phyloP scores from a whole-genome alignment of 2,797 vertebrate genomes.

The Iguana delicatissima region DNA sequence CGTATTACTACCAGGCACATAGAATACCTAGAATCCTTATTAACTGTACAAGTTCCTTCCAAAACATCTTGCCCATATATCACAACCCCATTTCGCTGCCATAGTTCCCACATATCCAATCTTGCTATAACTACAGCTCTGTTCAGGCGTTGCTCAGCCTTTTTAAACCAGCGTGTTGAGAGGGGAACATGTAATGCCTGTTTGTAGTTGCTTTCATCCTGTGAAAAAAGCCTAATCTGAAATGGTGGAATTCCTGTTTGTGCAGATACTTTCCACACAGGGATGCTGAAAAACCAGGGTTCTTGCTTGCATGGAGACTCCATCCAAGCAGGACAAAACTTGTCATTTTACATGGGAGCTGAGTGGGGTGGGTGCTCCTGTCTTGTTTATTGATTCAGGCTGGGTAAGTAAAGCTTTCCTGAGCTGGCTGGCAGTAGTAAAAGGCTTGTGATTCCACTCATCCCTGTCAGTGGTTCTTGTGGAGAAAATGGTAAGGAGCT shows the following conservation, averaged over 20 bases:
- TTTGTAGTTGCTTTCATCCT: too few relatives aligned
- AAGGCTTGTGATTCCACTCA: neutral
- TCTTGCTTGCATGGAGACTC: neutral
- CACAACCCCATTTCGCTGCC: neutral
- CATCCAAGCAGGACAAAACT: neutral
- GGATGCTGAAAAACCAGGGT: too few relatives aligned
- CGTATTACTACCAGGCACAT: neutral
- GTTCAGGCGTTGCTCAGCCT: too few relatives aligned
- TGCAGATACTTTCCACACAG: too few relatives aligned
- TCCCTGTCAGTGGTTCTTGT: neutral
- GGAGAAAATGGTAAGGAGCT: neutral
- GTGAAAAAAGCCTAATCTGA: too few relatives aligned
- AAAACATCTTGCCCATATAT: neutral
- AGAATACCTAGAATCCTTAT: neutral
- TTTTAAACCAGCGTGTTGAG: neutral
- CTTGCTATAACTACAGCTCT: neutral
- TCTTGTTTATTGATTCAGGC: too few relatives aligned
- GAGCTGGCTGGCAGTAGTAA: neutral
- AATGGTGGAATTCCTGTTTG: too few relatives aligned
- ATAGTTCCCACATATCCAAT: neutral
- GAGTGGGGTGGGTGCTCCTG: too few relatives aligned
- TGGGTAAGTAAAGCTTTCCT: too few relatives aligned
- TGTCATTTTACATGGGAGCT: neutral
- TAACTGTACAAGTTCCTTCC: neutral
- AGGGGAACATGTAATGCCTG: neutral